Conservation (phyloP, 2,797 vertebrate genomes). For the Halcyon badia region DNA sequence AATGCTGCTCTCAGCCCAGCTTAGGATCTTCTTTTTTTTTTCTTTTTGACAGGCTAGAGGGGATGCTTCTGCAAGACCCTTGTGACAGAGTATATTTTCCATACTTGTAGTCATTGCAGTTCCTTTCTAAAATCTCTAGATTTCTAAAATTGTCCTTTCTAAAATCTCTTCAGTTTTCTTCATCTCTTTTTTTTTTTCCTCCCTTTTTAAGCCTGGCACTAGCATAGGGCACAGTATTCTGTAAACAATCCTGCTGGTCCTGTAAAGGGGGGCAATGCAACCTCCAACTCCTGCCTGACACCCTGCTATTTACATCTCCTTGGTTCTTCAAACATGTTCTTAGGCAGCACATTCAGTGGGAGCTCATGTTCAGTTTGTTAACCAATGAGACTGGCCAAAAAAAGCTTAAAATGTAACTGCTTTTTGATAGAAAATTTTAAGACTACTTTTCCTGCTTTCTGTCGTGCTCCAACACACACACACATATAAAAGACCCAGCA, state of each 20-base stretch:
- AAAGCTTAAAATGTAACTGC: not conserved
- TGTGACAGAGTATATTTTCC: not conserved
- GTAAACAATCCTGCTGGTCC: not conserved
- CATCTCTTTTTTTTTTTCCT: fast-evolving
- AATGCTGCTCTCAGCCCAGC: not conserved
- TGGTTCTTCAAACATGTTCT: not conserved
- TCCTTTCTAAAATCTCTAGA: not conserved
- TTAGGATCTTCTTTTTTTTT: not conserved
- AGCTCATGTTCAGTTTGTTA: not conserved
- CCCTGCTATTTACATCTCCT: not conserved
- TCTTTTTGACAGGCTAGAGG: not conserved
- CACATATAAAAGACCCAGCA: not conserved
- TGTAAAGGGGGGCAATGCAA: not conserved
- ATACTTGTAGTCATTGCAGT: not conserved
- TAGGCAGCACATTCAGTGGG: not conserved
- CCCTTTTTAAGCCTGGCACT: not conserved
- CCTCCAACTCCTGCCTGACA: not conserved
- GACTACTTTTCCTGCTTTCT: not conserved
- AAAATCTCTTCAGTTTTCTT: not conserved
- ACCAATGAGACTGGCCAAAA: not conserved
- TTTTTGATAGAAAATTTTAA: not conserved
- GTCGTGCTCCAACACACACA: not conserved
- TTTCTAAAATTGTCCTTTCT: not conserved
- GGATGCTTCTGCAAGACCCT: not conserved
- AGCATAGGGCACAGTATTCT: not conserved